Evolutionary conservation across 2,797 vertebrate species (phyloP).

Genomic region (Serranus cabrilla): DNA sequence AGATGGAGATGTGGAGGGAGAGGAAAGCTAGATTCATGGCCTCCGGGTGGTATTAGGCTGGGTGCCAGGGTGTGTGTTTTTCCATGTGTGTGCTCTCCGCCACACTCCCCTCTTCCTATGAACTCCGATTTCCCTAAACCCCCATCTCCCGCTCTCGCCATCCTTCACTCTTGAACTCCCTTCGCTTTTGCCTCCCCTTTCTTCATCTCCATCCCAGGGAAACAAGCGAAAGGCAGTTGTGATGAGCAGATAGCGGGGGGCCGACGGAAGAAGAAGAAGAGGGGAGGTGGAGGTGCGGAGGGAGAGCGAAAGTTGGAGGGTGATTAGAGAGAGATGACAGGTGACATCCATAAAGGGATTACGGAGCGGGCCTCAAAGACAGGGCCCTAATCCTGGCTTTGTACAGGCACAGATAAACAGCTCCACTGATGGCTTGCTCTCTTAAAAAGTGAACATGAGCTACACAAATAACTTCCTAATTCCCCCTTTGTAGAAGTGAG

Average conservation of each 20-base stretch:
- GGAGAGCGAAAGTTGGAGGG: constrained; percentile 78
- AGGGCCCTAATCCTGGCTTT: constrained; percentile 87
- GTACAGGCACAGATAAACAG: constrained; percentile 86
- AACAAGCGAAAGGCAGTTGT: constrained; percentile 55
- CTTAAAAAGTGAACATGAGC: constrained; percentile 85
- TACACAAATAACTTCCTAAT: constrained; percentile 88
- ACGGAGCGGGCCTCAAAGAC: constrained; percentile 82
- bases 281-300: constrained; percentile 43
- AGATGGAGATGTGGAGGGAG: constrained; percentile 47
- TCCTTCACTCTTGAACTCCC: constrained; percentile 65
- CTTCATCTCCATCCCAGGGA: constrained; percentile 56
- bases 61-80: constrained; percentile 56
- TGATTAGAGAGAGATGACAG: constrained; percentile 87
- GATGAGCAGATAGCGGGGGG: constrained; percentile 77
- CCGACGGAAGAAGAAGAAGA: not conserved
- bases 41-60: constrained; percentile 68
- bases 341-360: constrained; percentile 88
- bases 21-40: constrained; percentile 50
- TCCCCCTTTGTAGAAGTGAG: constrained; percentile 81
- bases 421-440: constrained; percentile 83
- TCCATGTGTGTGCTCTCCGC: constrained; percentile 20
- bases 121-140: constrained; percentile 66
- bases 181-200: constrained; percentile 35
- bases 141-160: constrained; percentile 27
- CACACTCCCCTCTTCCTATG: constrained; percentile 49